Base-by-base conservation (phyloP, 1,140 invertebrate species). In the Saccostrea echinata region DNA sequence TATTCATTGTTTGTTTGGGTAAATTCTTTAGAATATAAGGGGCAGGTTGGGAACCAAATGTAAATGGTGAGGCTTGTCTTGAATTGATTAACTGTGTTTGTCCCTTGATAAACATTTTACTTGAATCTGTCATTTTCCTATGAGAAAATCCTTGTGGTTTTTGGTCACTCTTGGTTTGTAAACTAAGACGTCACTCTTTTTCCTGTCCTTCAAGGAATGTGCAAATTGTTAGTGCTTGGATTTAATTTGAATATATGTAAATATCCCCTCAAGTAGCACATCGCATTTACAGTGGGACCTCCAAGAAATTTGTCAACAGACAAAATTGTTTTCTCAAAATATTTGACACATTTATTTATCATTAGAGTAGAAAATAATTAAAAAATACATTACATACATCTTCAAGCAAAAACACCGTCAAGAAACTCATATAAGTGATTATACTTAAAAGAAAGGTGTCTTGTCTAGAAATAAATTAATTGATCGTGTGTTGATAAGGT, bases 151-250 rank as follows among this genome's bases (percentile, higher is more conserved):
- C 68, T 76, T 76, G 27, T 76, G 68, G 68, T 76, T 76, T 76
- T 30, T 76, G 68, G 68, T 76, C 68, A 76, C 68, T 76, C 68
- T 76, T 18, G 30, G 24, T 76, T 30, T 18, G 27, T 76, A 76
- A 43, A 30, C 68, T 76, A 27, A 76, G 11, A 76, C 68, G 68
- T 76, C 68, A 76, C 16, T 76, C 68, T 76, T 76, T 76, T 76
- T 76, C 68, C 68, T 76, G 68, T 76, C 68, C 68, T 76, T 76
- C 68, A 76, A 76, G 68, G 68, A 76, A 76, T 76, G 68, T 76
- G 68, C 68, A 76, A 76, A 76, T 76, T 76, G 68, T 33, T 76
- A 27, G 27, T 76, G 68, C 68, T 76, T 76, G 68, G 68, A 16
- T 76, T 76, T 33, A 76, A 76, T 76, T 76, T 76, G 68, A 76